These are phyloP conservation scores for Pristiophorus japonicus DNA, from an alignment of 2,113 vertebrate species.

Conservation along the genomic window DNA sequence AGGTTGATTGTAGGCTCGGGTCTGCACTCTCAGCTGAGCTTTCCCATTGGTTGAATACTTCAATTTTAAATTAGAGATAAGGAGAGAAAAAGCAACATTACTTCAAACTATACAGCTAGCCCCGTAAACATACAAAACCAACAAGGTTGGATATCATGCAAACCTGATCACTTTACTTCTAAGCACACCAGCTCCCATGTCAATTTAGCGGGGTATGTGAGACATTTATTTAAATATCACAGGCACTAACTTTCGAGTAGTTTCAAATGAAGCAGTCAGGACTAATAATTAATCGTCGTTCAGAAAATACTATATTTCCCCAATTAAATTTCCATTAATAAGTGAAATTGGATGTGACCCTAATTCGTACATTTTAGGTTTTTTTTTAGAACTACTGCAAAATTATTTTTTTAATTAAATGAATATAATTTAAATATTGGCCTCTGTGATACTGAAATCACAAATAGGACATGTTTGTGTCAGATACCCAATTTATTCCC, in stretches of 20 bases:
- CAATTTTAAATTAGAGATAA: neutral
- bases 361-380: neutral
- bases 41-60: neutral
- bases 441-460: neutral
- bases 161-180: neutral
- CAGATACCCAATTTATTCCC: too few species aligned
- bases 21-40: neutral
- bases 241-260: neutral
- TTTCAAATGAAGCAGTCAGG: neutral
- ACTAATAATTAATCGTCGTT: neutral
- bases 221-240: neutral
- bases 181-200: neutral
- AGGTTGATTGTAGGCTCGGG: neutral
- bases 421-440: neutral
- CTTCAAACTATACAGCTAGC: neutral
- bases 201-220: neutral
- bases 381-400: neutral
- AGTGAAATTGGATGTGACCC: neutral
- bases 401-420: neutral
- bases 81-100: too few species aligned
- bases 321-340: neutral
- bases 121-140: too few species aligned
- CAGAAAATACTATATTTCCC: neutral
- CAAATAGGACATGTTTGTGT: neutral
- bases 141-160: neutral